A percentile compares a stretch with the other conserved stretches of the same genome.
Evolutionary conservation across 2,113 vertebrate genomes (phyloP).

Genomic region (Channa maculata): DNA sequence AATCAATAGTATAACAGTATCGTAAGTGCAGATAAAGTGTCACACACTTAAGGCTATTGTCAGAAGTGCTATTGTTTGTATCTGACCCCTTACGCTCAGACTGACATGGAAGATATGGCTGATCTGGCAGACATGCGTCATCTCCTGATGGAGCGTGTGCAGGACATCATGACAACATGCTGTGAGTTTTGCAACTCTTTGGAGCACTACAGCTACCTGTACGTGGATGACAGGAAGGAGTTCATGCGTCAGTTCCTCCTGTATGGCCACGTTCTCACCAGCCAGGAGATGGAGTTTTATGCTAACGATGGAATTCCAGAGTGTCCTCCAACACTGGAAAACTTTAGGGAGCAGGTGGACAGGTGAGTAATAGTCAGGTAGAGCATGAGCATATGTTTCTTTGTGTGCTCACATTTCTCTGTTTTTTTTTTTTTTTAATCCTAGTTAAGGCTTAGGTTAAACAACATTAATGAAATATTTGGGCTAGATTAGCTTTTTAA

Average conservation of each 20-base stretch:
- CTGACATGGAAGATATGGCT: slow-evolving; percentile 87
- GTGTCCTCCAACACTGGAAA: slow-evolving; percentile 83
- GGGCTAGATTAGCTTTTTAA: too few species aligned
- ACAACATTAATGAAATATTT: too few species aligned
- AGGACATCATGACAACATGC: slow-evolving; percentile 69
- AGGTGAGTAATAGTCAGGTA: slow-evolving; percentile 37
- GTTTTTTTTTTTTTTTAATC: neutral
- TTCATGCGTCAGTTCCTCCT: slow-evolving; percentile 88
- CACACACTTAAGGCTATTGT: neutral
- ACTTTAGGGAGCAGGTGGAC: slow-evolving; percentile 88
- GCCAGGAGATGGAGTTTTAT: slow-evolving; percentile 81
- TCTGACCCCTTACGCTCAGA: slow-evolving; percentile 69
- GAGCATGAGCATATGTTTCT: neutral
- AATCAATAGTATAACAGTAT: neutral
- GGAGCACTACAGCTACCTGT: slow-evolving; percentile 87
- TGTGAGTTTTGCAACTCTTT: slow-evolving; percentile 78
- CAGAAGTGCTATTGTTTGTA: neutral
- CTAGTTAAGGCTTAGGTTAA: too few species aligned
- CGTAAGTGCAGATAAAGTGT: neutral
- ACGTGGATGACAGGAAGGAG: slow-evolving; percentile 87
- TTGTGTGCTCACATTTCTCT: neutral
- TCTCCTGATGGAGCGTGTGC: slow-evolving; percentile 81
- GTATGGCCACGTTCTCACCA: slow-evolving; percentile 80
- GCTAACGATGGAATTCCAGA: slow-evolving; percentile 78
- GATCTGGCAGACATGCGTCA: slow-evolving; percentile 80